These are phyloP conservation scores for Agrochola lota DNA, from an alignment of 2,888 invertebrate genomes.

Conservation along the genomic window DNA sequence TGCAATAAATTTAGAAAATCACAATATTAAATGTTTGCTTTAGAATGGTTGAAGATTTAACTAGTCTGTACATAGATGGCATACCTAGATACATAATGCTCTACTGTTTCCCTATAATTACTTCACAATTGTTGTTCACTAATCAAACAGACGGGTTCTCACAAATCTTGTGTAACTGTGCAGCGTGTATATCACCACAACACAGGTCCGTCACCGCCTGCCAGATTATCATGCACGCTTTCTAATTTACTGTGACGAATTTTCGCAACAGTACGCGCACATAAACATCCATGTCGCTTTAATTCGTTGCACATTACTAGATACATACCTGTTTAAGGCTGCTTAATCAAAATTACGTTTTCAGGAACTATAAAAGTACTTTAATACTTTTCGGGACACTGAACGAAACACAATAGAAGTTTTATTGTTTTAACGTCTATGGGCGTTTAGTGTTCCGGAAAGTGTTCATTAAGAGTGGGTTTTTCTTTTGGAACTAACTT, in stretches of 20 bases:
- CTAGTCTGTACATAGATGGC: neutral
- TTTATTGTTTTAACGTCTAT: no score
- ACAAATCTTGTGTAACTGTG: slow-evolving; percentile 60
- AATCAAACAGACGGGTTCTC: slow-evolving; percentile 44
- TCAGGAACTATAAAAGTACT: neutral
- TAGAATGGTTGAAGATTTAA: neutral
- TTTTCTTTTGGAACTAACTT: slow-evolving; percentile 3
- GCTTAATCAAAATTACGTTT: slow-evolving; percentile 39
- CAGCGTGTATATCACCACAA: slow-evolving; percentile 59
- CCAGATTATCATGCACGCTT: slow-evolving; percentile 81
- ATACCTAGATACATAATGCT: neutral
- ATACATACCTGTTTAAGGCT: slow-evolving; percentile 46
- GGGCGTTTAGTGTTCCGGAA: no score
- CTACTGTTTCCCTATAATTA: slow-evolving; percentile 7
- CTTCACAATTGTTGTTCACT: slow-evolving; percentile 26
- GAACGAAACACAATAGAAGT: no score
- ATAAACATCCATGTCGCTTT: slow-evolving; percentile 72
- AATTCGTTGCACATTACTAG: slow-evolving; percentile 71
- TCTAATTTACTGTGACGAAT: slow-evolving; percentile 88
- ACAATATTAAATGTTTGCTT: slow-evolving; percentile 5
- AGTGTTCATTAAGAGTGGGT: neutral
- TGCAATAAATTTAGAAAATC: slow-evolving; percentile 16
- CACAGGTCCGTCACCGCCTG: slow-evolving; percentile 68
- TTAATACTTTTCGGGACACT: neutral
- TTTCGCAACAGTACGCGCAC: slow-evolving; percentile 76